Conservation (phyloP, 2,888 invertebrate genomes). For the Girardia tigrina region DNA sequence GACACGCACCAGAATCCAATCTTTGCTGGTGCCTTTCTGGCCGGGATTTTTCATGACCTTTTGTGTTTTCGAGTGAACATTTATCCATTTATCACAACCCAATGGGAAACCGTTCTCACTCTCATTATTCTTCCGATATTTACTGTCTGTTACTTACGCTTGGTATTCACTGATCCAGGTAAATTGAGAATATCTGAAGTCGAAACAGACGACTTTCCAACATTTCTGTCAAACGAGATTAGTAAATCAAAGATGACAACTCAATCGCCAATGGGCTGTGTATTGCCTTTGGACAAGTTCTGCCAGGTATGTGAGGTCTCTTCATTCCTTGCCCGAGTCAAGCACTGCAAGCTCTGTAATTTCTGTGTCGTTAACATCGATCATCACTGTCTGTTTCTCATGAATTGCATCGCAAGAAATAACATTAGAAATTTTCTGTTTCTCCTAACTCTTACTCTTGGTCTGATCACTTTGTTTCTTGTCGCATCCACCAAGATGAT, state of each 20-base stretch:
- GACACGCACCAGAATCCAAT: slow-evolving; percentile 43
- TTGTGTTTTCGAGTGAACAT: slow-evolving; percentile 34
- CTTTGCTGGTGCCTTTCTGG: slow-evolving; percentile 44
- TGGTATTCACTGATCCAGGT: neutral
- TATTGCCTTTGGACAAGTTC: neutral
- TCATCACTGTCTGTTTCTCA: slow-evolving; percentile 48
- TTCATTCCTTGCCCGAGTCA: slow-evolving; percentile 35
- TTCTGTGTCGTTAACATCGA: slow-evolving; percentile 45
- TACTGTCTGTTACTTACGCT: neutral
- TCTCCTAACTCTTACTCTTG: slow-evolving; percentile 40
- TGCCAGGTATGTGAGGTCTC: slow-evolving; percentile 28
- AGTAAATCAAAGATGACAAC: neutral
- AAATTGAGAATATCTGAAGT: neutral
- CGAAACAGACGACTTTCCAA: neutral
- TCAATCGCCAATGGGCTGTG: neutral
- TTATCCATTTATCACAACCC: neutral
- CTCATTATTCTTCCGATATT: neutral
- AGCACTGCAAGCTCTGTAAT: slow-evolving; percentile 47
- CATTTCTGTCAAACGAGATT: neutral
- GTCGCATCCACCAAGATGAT: slow-evolving; percentile 20
- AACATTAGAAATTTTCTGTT: slow-evolving; percentile 45
- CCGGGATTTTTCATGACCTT: slow-evolving; percentile 43
- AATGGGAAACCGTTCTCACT: neutral
- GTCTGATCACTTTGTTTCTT: slow-evolving; percentile 42
- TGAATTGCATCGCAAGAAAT: slow-evolving; percentile 44